Conservation (phyloP, 2,797 vertebrate species). For the Falco berigora region DNA sequence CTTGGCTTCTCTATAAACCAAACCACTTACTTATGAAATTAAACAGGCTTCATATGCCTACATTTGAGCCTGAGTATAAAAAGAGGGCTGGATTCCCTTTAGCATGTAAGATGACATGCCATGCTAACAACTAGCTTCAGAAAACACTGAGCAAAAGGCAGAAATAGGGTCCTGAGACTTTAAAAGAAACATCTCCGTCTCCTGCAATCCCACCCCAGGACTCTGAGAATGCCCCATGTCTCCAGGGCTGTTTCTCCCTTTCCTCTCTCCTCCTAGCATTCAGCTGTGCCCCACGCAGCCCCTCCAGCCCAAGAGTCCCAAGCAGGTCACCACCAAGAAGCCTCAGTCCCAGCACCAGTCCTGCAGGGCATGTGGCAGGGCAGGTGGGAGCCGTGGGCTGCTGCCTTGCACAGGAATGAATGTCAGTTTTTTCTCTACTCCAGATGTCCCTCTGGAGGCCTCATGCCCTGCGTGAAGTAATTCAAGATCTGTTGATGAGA, state of each 20-base stretch:
- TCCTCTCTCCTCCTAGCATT: neutral
- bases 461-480: neutral
- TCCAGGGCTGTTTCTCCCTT: neutral
- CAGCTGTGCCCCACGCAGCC: neutral
- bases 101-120: neutral
- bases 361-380: neutral
- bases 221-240: neutral
- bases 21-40: neutral
- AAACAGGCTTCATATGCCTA: neutral
- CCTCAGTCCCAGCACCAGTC: neutral
- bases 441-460: neutral
- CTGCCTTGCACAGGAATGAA: neutral
- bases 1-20: neutral
- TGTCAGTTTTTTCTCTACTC: neutral
- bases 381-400: neutral
- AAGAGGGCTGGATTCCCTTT: neutral
- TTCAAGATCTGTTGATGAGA: neutral
- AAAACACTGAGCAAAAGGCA: neutral
- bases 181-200: neutral
- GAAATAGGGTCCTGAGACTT: neutral
- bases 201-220: neutral
- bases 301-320: neutral
- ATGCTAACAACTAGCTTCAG: neutral
- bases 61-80: neutral
- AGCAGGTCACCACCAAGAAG: neutral